A percentile compares a stretch with the other conserved stretches of the same genome.
Evolutionary conservation across 2,888 invertebrate genomes (phyloP).

Genomic region (Himalopsyche tibetana): DNA sequence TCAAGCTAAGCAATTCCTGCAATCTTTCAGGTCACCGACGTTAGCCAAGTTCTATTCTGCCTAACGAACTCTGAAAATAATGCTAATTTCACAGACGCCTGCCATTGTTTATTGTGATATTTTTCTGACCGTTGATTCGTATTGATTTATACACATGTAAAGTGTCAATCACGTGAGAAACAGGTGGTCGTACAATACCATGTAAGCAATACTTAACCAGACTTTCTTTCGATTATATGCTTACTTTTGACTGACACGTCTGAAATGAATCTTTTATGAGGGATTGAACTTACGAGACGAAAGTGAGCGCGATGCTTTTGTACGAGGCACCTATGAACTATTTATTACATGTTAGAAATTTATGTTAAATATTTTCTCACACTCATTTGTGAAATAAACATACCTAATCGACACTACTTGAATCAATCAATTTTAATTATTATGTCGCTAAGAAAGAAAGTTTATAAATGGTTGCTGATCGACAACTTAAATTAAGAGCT

Average conservation of each 20-base stretch:
- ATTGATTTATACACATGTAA: constrained; percentile 34
- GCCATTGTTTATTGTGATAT: constrained; percentile 26
- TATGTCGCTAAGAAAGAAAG: constrained; percentile 1
- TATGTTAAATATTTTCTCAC: constrained; percentile 21
- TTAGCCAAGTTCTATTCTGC: constrained; percentile 8
- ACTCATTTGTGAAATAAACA: constrained; percentile 19
- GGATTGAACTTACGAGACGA: constrained; percentile 3
- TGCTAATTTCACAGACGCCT: not conserved
- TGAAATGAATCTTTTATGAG: constrained; percentile 30
- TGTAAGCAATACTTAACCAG: constrained; percentile 26
- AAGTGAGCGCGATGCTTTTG: constrained; percentile 19
- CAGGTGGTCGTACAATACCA: constrained; percentile 23
- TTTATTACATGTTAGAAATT: constrained; percentile 34
- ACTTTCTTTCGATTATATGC: constrained; percentile 22
- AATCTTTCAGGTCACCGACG: constrained; percentile 16
- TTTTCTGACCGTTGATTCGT: constrained; percentile 31
- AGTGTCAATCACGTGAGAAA: constrained; percentile 15
- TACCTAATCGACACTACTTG: constrained; percentile 25
- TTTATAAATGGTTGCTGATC: not conserved
- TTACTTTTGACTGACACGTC: constrained; percentile 12
- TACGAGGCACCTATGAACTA: constrained; percentile 25
- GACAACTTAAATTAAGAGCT: not conserved
- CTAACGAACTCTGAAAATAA: constrained; percentile 34
- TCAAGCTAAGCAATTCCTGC: constrained; percentile 21
- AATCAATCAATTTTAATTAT: constrained; percentile 31